Conservation (phyloP, 2,113 vertebrate species). For the Felis catus region DNA sequence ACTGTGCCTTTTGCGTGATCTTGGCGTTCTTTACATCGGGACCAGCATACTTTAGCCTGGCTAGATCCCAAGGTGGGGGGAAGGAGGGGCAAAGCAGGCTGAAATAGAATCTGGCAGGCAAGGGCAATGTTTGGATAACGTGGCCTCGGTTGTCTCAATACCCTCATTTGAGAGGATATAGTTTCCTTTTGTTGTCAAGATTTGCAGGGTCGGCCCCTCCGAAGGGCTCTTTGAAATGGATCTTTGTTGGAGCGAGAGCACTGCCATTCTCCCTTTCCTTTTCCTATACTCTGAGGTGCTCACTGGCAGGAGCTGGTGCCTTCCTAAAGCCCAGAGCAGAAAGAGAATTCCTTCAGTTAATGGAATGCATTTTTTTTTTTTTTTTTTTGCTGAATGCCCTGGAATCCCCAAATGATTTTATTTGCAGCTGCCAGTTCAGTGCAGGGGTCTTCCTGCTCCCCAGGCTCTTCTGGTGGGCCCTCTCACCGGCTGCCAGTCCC, state of each 20-base stretch:
- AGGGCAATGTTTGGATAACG: background rate
- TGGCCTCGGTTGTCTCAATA: background rate
- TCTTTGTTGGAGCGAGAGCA: background rate
- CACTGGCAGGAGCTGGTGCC: background rate
- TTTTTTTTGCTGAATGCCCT: background rate
- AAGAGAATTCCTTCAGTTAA: background rate
- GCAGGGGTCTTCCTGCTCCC: background rate
- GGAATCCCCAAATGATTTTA: background rate
- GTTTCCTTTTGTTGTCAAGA: conserved; percentile 46
- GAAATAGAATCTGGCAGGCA: background rate
- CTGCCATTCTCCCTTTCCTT: background rate
- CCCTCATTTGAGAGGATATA: background rate
- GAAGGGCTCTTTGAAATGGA: conserved; percentile 40
- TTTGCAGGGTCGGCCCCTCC: background rate
- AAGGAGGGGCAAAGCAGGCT: background rate
- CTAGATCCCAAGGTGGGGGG: background rate
- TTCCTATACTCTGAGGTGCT: background rate
- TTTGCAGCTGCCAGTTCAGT: background rate
- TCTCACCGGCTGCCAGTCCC: background rate
- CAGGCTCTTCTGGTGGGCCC: background rate
- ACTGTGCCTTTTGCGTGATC: background rate
- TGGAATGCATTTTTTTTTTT: background rate
- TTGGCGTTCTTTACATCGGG: background rate
- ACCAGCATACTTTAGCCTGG: background rate
- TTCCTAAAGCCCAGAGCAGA: background rate